Base-by-base conservation (phyloP, 2,797 vertebrate species). In the Periophthalmus magnuspinnatus region DNA sequence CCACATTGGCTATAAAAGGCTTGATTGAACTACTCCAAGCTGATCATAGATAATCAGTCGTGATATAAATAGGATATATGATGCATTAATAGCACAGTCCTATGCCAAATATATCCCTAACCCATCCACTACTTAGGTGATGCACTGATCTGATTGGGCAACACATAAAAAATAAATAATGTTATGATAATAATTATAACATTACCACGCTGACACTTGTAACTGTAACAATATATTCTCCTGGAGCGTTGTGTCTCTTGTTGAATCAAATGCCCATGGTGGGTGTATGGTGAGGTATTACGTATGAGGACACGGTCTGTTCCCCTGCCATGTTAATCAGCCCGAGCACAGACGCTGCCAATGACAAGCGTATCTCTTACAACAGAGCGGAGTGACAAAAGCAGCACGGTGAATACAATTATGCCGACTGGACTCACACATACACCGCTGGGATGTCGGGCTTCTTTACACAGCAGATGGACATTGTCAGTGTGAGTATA, bases 361-460 rank as follows among this genome's bases (percentile, higher is more conserved):
- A 67, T 82, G 67, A 22, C 72, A 64, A 76, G 73, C 82, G 66
- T 54, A 62, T 72, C 77, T 67, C 66, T 77, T 64, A 70, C 78
- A 76, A 60, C 52, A 10, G 57, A 71, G 69, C 33, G 54, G 54
- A 77, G 58, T 68, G 59, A 85, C 74, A 74, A 66, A 50, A 74
- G 65, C 66, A 28, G 59, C 72, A 45, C 1, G 45, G 63, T 79
- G 84, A 87, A 89, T 86, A 79, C 78, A 59, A 86, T 90, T 81
- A 22, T 7, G 36, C 73, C 81, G 74, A 76, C 79, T 76, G 74
- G 77, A 81, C 52, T 14, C 17, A 45, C 63, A 33, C 36, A 63
- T 36, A 52, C 32, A 63, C 80, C 76, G 38, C 82, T 73, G 86
- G 68, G 86, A 24, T 45, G 70, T 83, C 67, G 59, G 22, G 54